These are phyloP conservation scores for Passer montanus DNA, from an alignment of 2,113 vertebrate species.

Conservation along the genomic window DNA sequence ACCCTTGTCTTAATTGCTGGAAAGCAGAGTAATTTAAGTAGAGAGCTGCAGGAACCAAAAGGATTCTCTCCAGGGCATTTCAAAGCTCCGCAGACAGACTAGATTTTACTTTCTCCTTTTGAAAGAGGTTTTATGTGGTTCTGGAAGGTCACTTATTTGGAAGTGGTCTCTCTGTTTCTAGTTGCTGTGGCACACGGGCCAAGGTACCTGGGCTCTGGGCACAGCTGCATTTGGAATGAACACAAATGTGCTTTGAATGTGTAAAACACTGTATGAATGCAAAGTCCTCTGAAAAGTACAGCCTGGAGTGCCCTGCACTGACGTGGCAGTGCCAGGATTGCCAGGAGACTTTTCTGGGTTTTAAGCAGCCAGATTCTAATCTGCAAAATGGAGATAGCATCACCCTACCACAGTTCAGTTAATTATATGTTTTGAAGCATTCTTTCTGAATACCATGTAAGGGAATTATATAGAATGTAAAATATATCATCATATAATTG, in stretches of 20 bases:
- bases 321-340: not conserved
- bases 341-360: not conserved
- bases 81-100: not conserved
- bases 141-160: not conserved
- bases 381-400: not conserved
- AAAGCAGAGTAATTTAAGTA: not conserved
- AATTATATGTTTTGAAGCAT: not conserved
- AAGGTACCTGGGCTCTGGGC: not conserved
- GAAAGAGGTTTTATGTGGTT: not conserved
- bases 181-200: not conserved
- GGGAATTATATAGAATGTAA: not conserved
- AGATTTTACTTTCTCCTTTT: not conserved
- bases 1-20: slow-evolving; percentile 20
- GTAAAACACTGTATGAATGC: not conserved
- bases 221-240: not conserved
- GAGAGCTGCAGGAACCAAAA: slow-evolving; percentile 4
- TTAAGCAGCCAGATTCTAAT: not conserved
- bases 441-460: not conserved
- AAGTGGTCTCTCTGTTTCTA: not conserved
- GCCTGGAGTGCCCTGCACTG: not conserved
- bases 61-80: not conserved
- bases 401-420: not conserved
- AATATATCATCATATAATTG: not conserved
- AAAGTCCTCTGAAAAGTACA: not conserved
- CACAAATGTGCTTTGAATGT: not conserved